These are phyloP conservation scores for Anas platyrhynchos DNA, from an alignment of 2,113 vertebrate species.

Conservation along the genomic window DNA sequence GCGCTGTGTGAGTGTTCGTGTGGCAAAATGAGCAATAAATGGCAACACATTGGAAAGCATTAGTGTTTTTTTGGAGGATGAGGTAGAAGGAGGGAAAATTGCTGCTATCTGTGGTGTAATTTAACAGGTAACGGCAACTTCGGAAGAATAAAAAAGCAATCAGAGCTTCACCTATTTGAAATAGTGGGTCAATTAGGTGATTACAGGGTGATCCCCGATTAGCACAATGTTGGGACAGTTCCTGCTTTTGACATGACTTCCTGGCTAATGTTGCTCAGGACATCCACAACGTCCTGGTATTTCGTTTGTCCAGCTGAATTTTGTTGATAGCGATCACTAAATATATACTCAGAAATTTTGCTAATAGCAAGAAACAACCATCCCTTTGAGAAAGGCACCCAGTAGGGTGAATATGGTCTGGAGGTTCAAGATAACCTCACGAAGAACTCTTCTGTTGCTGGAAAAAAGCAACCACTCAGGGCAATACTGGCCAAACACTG, in stretches of 20 bases:
- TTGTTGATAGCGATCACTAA: not conserved
- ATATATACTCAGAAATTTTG: not conserved
- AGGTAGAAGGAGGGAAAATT: constrained; percentile 38
- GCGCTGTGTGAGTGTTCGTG: not conserved
- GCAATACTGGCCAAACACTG: not conserved
- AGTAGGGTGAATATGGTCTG: not conserved
- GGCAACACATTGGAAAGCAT: not conserved
- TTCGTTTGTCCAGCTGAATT: not conserved
- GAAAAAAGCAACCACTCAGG: not conserved
- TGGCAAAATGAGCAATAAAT: constrained; percentile 26
- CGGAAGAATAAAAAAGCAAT: not conserved
- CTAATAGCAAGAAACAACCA: not conserved
- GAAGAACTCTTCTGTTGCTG: not conserved
- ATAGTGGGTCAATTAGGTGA: not conserved
- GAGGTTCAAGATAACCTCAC: not conserved
- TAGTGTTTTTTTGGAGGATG: not conserved
- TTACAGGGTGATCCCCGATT: not conserved
- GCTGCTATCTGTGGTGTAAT: constrained; percentile 12
- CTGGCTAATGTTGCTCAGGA: not conserved
- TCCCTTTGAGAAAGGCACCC: not conserved
- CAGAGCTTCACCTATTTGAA: not conserved
- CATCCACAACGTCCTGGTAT: not conserved
- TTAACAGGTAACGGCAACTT: not conserved
- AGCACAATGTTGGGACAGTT: not conserved
- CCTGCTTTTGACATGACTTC: not conserved